These are phyloP conservation scores for Camponotus pennsylvanicus DNA, from an alignment of 1,140 invertebrate genomes.

Conservation along the genomic window DNA sequence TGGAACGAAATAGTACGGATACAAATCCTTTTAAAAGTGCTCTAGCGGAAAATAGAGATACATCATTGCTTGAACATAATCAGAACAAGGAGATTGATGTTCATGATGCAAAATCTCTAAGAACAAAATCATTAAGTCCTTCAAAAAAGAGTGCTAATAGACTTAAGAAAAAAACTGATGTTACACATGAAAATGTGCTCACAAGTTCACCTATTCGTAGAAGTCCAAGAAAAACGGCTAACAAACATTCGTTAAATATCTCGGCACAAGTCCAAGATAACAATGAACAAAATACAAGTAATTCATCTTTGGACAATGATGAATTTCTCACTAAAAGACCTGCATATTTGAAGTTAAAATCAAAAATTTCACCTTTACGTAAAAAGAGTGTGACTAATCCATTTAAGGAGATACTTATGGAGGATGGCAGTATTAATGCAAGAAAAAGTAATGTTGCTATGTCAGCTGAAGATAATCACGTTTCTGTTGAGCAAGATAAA, in stretches of 20 bases:
- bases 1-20: conserved; percentile 10
- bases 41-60: background rate
- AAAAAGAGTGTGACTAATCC: background rate
- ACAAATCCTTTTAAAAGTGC: conserved; percentile 23
- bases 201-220: background rate
- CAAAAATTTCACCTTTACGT: background rate
- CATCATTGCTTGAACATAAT: background rate
- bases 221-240: background rate
- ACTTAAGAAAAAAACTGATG: background rate
- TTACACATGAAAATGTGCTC: background rate
- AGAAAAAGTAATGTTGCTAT: background rate
- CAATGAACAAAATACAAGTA: background rate
- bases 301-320: background rate
- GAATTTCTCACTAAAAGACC: background rate
- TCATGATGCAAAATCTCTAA: background rate
- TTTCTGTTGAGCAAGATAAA: background rate
- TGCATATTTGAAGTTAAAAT: background rate
- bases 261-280: background rate
- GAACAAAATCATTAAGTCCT: background rate
- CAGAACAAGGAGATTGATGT: background rate
- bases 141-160: background rate
- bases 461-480: background rate
- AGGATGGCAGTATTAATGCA: background rate
- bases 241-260: background rate
- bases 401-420: background rate